Evolutionary conservation across 2,797 vertebrate genomes (phyloP), one percentile per base, ranked within the genome.

Genomic region (Macroramphosus scolopax): DNA sequence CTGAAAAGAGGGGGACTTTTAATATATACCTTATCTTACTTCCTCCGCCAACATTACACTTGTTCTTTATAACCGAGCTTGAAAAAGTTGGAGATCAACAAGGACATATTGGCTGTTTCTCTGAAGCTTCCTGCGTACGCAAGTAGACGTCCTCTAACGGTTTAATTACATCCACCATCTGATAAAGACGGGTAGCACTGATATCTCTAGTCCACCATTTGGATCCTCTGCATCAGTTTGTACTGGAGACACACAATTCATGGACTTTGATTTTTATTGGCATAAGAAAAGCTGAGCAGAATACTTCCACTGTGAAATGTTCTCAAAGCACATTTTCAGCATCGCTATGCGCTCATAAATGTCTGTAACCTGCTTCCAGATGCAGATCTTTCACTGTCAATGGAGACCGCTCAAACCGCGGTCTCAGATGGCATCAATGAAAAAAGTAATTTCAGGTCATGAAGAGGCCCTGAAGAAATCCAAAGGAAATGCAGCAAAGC

Each of bases 71-170:
- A 61, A 68, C 8, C 24, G 53, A 74, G 58, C 45, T 63, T 55
- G 53, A 77, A 29, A 63, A 61, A 51, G 51, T 52, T 65, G 37
- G 83, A 68, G 87, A 91, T 89, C 69, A 81, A 77, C 87, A 78
- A 89, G 85, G 79, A 80, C 46, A 16, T 58, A 78, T 84, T 74
- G 77, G 85, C 77, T 63, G 52, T 53, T 62, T 77, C 60, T 53
- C 43, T 54, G 45, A 72, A 51, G 66, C 70, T 61, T 72, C 65
- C 72, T 78, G 48, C 57, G 61, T 72, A 64, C n/a, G 30, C 46
- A 69, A 64, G 48, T 45, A 22, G 43, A 59, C 50, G 17, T 75
- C 36, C 56, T 67, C 42, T 31, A 46, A 55, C 29, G 20, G 7
- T n/a, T n/a, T n/a, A n/a, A n/a, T n/a, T n/a, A n/a, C n/a, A n/a